Conservation (phyloP, 2,113 vertebrate species). For the Fulmarus glacialis region DNA sequence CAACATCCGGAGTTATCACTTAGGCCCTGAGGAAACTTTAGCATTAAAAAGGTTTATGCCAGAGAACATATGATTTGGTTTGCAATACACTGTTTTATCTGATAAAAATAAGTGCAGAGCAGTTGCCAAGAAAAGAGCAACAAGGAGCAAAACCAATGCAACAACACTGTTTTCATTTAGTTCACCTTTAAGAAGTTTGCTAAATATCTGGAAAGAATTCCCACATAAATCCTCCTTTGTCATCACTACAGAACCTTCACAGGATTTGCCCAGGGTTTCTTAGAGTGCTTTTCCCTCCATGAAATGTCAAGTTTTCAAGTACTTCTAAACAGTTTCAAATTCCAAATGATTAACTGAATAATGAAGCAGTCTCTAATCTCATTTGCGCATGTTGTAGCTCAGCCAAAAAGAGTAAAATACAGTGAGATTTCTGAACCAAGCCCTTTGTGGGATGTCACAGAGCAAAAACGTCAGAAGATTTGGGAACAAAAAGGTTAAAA, state of each 20-base stretch:
- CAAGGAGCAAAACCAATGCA: background rate
- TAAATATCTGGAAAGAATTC: background rate
- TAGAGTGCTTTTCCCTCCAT: background rate
- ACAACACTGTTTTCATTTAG: background rate
- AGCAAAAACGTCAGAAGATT: background rate
- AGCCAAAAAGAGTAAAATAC: background rate
- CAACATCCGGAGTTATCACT: conserved; percentile 30
- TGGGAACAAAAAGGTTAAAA: background rate
- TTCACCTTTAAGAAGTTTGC: background rate
- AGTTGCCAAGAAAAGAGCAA: background rate
- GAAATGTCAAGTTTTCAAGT: background rate
- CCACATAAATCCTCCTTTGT: background rate
- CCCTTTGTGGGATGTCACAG: background rate
- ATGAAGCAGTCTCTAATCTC: background rate
- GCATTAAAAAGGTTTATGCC: conserved; percentile 11
- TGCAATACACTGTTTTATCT: conserved; percentile 14
- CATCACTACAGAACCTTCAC: background rate
- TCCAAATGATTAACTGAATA: background rate
- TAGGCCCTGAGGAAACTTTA: conserved; percentile 15
- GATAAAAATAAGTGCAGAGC: conserved; percentile 1
- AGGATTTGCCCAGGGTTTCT: background rate
- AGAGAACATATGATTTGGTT: conserved; percentile 15
- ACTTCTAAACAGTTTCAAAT: background rate
- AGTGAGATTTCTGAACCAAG: background rate
- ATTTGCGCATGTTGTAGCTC: background rate